Conservation (phyloP, 2,113 vertebrate species). For the Emydocephalus ijimae region DNA sequence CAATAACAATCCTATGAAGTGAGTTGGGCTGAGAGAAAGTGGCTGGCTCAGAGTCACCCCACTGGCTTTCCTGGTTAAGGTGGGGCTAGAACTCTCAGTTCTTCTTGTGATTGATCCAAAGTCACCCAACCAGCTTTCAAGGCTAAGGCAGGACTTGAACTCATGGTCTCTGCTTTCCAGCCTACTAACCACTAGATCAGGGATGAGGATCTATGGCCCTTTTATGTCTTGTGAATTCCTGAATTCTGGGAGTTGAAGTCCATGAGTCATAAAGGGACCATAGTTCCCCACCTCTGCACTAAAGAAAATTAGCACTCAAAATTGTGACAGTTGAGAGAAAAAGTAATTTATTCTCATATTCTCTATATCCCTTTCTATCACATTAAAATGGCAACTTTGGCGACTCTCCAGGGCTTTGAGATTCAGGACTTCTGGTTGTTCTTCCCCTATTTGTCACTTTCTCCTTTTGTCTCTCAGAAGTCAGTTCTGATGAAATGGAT, state of each 20-base stretch:
- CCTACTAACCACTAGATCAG: neutral
- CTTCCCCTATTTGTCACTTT: no score
- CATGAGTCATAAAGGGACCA: neutral
- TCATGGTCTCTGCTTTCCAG: neutral
- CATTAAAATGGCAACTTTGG: neutral
- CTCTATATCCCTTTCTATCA: neutral
- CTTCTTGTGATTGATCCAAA: neutral
- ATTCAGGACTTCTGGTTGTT: neutral
- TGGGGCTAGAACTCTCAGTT: neutral
- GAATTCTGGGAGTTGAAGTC: neutral
- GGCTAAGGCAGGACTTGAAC: neutral
- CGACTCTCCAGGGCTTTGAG: neutral
- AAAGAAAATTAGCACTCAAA: neutral
- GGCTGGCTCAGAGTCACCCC: neutral
- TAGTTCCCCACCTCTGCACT: neutral
- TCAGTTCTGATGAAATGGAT: constrained; percentile 25
- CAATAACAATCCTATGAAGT: neutral
- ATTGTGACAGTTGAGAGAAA: neutral
- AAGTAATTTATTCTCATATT: neutral
- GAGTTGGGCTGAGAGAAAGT: neutral
- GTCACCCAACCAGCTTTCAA: neutral
- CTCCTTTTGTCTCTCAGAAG: neutral
- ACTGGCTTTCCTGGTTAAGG: neutral
- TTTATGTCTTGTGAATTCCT: neutral
- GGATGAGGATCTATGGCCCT: neutral